A percentile compares a stretch with the other conserved stretches of the same genome.
These are phyloP conservation scores for Ameiurus melas DNA, from an alignment of 2,113 vertebrate species.

Conservation along the genomic window DNA sequence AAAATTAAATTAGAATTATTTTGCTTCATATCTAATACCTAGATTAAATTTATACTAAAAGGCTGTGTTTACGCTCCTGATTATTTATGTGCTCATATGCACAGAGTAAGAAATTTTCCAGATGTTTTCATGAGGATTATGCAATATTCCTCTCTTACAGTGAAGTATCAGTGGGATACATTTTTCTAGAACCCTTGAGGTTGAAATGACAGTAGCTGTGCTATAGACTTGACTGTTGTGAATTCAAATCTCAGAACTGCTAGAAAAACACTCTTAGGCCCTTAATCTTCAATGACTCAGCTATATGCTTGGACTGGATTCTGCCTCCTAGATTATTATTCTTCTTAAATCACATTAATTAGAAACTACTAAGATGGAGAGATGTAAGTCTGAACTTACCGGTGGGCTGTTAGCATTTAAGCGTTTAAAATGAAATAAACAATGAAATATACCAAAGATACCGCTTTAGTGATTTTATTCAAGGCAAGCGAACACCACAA, in stretches of 20 bases:
- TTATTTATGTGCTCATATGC: not conserved
- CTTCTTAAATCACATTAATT: not conserved
- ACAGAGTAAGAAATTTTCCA: not conserved
- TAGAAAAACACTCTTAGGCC: not conserved
- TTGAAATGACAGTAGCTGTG: not conserved
- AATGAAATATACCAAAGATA: not conserved
- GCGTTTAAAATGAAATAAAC: not conserved
- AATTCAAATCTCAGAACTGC: not conserved
- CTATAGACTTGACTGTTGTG: not conserved
- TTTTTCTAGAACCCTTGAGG: not conserved
- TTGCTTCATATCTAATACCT: not conserved
- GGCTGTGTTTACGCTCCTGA: not conserved
- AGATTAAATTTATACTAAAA: not conserved
- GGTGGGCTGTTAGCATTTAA: not conserved
- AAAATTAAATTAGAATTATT: not conserved
- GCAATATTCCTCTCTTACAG: not conserved
- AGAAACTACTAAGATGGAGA: not conserved
- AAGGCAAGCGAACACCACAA: constrained; percentile 89
- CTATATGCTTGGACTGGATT: not conserved
- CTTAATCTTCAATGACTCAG: not conserved
- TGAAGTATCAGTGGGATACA: not conserved
- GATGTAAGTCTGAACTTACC: not conserved
- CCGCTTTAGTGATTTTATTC: constrained; percentile 68
- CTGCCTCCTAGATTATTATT: not conserved
- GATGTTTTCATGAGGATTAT: not conserved